Evolutionary conservation across 2,113 vertebrate species (phyloP).

Genomic region (Pelodiscus sinensis): DNA sequence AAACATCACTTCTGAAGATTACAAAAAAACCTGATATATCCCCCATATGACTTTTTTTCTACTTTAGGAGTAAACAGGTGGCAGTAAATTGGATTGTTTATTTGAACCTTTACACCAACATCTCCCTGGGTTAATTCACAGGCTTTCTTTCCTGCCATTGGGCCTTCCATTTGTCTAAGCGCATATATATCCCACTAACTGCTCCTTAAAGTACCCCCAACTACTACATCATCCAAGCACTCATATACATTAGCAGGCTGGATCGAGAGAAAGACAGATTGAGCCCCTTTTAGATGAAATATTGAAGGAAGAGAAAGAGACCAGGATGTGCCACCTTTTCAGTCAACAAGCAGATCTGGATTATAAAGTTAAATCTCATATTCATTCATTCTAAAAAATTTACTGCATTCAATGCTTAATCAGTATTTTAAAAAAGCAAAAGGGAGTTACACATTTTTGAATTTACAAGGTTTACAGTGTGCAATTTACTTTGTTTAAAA

Average conservation of each 20-base stretch:
- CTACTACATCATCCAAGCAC: neutral
- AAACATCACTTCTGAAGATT: slow-evolving; percentile 74
- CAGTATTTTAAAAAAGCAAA: slow-evolving; percentile 42
- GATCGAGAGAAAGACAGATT: neutral
- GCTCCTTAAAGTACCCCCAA: slow-evolving; percentile 24
- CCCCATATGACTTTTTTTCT: slow-evolving; percentile 43
- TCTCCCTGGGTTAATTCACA: slow-evolving; percentile 73
- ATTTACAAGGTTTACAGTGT: neutral
- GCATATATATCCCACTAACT: neutral
- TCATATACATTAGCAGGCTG: slow-evolving; percentile 4
- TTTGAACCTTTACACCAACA: slow-evolving; percentile 80
- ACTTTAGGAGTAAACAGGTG: slow-evolving; percentile 81
- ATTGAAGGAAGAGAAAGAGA: neutral
- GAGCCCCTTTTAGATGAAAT: neutral
- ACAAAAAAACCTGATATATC: slow-evolving; percentile 54
- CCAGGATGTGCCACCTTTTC: neutral
- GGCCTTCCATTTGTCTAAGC: slow-evolving; percentile 11
- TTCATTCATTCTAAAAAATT: neutral
- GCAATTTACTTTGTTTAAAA: slow-evolving; percentile 10
- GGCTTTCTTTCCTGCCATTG: slow-evolving; percentile 35
- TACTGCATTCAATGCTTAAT: neutral
- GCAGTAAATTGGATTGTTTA: slow-evolving; percentile 81
- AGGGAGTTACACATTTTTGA: slow-evolving; percentile 45
- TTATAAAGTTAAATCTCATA: neutral
- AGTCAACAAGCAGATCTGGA: neutral